These are phyloP conservation scores for Chirona hameri DNA, from an alignment of 2,888 invertebrate species.

Conservation along the genomic window DNA sequence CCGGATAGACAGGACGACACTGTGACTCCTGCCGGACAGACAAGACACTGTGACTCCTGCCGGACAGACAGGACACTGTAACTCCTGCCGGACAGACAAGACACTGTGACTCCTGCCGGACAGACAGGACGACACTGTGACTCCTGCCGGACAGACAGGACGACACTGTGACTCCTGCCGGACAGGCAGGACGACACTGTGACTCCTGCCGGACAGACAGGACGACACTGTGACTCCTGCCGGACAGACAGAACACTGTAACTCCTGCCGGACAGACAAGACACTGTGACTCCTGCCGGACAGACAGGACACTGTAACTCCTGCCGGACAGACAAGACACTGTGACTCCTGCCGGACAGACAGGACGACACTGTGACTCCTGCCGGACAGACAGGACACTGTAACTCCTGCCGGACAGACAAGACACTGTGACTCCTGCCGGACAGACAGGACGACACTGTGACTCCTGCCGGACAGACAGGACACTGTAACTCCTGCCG, in stretches of 20 bases:
- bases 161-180: not conserved
- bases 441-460: not conserved
- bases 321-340: not conserved
- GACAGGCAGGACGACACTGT: not conserved
- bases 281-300: not conserved
- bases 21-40: not conserved
- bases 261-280: not conserved
- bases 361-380: constrained; percentile 2
- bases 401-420: not conserved
- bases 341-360: not conserved
- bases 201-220: not conserved
- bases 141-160: not conserved
- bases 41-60: constrained; percentile 1
- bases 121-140: not conserved
- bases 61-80: not conserved
- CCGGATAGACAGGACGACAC: not conserved
- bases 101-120: not conserved
- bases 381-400: not conserved
- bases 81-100: not conserved
- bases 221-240: not conserved
- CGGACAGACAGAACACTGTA: not conserved
- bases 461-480: not conserved
- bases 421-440: not conserved
- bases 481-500: not conserved
- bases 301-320: not conserved